Conservation (phyloP, 2,797 vertebrate species). For the Hemibagrus guttatus region DNA sequence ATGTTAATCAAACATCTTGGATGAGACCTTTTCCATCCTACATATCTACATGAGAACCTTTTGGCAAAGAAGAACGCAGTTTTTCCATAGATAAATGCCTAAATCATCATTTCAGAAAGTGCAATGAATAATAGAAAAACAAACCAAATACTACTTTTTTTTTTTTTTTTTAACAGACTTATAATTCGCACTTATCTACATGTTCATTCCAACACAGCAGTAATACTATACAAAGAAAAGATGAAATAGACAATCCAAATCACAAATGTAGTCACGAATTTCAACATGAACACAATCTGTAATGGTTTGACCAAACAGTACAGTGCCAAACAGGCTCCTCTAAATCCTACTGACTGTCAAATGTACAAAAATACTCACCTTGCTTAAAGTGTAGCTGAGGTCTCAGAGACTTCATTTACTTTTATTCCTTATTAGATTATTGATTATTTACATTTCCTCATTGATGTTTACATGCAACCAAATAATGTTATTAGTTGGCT, state of each 20-base stretch:
- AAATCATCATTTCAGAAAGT: constrained; percentile 1
- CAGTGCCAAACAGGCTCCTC: background rate
- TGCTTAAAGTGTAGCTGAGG: background rate
- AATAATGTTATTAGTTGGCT: no score
- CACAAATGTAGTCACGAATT: background rate
- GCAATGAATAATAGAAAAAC: background rate
- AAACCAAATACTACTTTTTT: constrained; percentile 47
- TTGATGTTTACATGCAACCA: no score
- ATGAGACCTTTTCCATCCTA: background rate
- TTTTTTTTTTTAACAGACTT: constrained; percentile 64
- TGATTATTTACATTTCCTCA: no score
- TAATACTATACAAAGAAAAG: constrained; percentile 25
- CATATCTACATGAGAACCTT: background rate
- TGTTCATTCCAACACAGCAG: constrained; percentile 52
- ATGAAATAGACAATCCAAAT: background rate
- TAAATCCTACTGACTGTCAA: background rate
- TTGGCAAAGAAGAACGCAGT: background rate
- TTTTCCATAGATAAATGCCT: no score
- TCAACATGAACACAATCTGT: background rate
- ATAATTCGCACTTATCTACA: constrained; percentile 56
- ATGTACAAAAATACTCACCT: constrained; percentile 19
- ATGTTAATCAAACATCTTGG: background rate
- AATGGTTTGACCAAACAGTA: background rate
- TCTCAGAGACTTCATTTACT: constrained; percentile 10
- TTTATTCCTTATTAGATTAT: background rate